Evolutionary conservation across 2,797 vertebrate species (phyloP).

Genomic region (Diceros bicornis): DNA sequence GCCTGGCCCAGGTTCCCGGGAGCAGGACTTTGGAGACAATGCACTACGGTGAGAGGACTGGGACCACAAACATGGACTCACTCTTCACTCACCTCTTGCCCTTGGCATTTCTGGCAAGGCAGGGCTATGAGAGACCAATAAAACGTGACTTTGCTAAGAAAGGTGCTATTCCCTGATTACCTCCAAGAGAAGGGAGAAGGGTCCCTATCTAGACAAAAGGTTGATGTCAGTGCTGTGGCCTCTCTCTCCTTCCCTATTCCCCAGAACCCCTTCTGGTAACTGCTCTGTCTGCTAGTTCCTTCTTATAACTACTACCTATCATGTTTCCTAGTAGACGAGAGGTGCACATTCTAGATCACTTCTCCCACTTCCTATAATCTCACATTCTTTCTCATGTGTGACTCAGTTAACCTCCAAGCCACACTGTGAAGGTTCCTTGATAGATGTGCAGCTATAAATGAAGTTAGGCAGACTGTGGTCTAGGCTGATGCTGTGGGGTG

Average conservation of each 20-base stretch:
- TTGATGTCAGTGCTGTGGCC: too few species aligned
- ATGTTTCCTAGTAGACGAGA: background rate
- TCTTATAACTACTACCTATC: background rate
- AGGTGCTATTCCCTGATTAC: background rate
- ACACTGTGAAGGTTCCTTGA: background rate
- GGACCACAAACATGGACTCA: background rate
- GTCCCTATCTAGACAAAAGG: background rate
- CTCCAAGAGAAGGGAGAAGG: background rate
- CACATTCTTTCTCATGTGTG: background rate
- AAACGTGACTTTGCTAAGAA: background rate
- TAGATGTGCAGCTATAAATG: background rate
- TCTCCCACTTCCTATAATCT: background rate
- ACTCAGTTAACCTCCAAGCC: background rate
- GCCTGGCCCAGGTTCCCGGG: background rate
- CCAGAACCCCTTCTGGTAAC: too few species aligned
- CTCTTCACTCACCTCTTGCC: background rate
- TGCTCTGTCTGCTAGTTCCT: background rate
- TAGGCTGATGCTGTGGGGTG: rapidly evolving
- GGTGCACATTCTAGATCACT: background rate
- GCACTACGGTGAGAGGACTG: rapidly evolving
- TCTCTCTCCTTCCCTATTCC: background rate
- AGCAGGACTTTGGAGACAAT: background rate
- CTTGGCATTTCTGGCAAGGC: background rate
- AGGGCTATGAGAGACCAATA: background rate
- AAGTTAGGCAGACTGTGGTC: background rate